phyloP scores from a whole-genome alignment of 2,888 invertebrate species.

The Sipha maydis region DNA sequence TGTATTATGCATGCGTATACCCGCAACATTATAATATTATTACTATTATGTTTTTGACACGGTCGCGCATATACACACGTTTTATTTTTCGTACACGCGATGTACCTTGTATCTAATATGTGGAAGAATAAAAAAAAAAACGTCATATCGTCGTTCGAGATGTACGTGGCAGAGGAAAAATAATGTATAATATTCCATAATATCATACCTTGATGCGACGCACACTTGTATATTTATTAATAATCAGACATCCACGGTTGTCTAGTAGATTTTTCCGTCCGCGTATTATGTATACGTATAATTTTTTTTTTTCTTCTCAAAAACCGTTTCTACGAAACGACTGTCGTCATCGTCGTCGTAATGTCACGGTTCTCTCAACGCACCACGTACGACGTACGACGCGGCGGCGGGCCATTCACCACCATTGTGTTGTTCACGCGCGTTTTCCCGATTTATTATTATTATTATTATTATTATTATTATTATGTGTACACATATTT shows the following conservation, averaged over 20 bases:
- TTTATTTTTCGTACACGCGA: too few relatives aligned
- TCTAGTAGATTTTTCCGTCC: conserved; percentile 1
- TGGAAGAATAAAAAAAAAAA: not conserved
- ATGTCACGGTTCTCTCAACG: conserved; percentile 43
- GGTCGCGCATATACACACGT: not conserved
- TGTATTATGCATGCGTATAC: not conserved
- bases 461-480: conserved; percentile 3
- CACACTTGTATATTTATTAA: not conserved
- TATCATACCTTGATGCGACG: not conserved
- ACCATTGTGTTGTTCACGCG: conserved; percentile 39
- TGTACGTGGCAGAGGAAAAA: not conserved
- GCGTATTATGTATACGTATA: not conserved
- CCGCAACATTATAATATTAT: not conserved
- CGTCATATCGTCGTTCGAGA: not conserved
- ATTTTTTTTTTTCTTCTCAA: not conserved
- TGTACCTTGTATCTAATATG: not conserved
- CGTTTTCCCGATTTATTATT: conserved; percentile 39
- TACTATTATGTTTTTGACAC: conserved; percentile 26
- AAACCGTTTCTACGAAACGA: not conserved
- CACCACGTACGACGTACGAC: conserved; percentile 55
- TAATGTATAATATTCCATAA: not conserved
- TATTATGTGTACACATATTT: not conserved
- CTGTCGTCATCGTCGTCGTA: not conserved
- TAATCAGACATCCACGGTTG: conserved; percentile 50
- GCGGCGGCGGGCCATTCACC: conserved; percentile 27